These are phyloP conservation scores for Silurus glanis DNA, from an alignment of 2,113 vertebrate genomes.

Conservation along the genomic window DNA sequence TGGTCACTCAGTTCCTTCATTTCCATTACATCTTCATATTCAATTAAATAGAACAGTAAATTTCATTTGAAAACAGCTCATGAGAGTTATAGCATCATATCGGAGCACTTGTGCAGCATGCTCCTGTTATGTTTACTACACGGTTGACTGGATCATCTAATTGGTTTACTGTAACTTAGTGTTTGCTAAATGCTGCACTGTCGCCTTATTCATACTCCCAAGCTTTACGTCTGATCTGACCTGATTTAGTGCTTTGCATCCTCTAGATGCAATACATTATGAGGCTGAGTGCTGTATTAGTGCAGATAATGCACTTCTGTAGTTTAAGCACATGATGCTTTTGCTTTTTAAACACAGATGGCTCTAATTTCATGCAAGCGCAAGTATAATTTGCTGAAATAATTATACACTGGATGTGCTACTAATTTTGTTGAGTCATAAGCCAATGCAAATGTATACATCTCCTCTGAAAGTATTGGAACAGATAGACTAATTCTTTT, in stretches of 20 bases:
- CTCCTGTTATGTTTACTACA: background rate
- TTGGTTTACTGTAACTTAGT: background rate
- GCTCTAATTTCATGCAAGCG: background rate
- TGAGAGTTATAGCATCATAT: background rate
- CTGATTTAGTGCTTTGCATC: background rate
- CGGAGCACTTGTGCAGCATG: background rate
- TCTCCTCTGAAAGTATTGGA: background rate
- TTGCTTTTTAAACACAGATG: background rate
- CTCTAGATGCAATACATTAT: background rate
- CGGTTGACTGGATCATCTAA: background rate
- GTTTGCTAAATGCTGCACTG: background rate
- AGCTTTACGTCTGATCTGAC: background rate
- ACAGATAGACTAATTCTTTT: background rate
- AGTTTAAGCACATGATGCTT: background rate
- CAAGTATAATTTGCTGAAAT: background rate
- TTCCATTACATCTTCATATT: conserved; percentile 64
- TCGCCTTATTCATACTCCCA: background rate
- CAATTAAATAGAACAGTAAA: conserved; percentile 33
- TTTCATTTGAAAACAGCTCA: background rate
- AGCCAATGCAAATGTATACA: background rate
- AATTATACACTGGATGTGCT: background rate
- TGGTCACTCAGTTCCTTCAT: conserved; percentile 72
- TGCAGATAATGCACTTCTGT: background rate
- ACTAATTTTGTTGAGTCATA: background rate
- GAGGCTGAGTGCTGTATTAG: background rate